Conservation (phyloP, 2,113 vertebrate species). For the Sinocyclocheilus grahami region DNA sequence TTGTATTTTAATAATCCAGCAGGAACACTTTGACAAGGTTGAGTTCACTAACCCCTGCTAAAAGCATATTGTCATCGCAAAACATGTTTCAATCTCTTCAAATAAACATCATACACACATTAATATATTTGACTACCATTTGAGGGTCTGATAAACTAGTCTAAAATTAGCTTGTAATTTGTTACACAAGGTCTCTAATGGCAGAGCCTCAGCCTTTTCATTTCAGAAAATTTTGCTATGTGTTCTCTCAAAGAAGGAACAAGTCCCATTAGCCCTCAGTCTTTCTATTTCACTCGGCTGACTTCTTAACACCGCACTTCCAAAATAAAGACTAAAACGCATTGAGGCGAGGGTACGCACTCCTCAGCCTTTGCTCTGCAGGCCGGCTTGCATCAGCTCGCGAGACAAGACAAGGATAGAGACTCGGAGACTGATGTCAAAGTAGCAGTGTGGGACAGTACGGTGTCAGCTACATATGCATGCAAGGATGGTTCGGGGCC, state of each 20-base stretch:
- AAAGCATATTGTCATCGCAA: constrained; percentile 15
- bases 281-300: constrained; percentile 16
- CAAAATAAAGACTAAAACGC: constrained; percentile 49
- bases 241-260: not conserved
- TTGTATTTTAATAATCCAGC: not conserved
- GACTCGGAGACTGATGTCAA: constrained; percentile 47
- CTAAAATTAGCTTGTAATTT: not conserved
- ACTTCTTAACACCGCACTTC: constrained; percentile 13
- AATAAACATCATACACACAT: not conserved
- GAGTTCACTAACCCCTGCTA: constrained; percentile 2
- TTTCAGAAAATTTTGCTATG: not conserved
- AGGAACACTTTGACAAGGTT: not conserved
- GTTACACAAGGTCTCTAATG: constrained; percentile 3
- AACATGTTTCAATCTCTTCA: not conserved
- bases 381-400: constrained; percentile 55
- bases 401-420: constrained; percentile 54
- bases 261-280: not conserved
- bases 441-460: constrained; percentile 58
- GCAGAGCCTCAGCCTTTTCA: not conserved
- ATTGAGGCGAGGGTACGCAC: constrained; percentile 44
- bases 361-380: constrained; percentile 45
- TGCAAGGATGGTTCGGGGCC: constrained; percentile 49
- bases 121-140: not conserved
- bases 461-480: constrained; percentile 64
- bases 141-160: not conserved